These are phyloP conservation scores for Syrphus vitripennis DNA, from an alignment of 2,888 invertebrate genomes.

Conservation along the genomic window DNA sequence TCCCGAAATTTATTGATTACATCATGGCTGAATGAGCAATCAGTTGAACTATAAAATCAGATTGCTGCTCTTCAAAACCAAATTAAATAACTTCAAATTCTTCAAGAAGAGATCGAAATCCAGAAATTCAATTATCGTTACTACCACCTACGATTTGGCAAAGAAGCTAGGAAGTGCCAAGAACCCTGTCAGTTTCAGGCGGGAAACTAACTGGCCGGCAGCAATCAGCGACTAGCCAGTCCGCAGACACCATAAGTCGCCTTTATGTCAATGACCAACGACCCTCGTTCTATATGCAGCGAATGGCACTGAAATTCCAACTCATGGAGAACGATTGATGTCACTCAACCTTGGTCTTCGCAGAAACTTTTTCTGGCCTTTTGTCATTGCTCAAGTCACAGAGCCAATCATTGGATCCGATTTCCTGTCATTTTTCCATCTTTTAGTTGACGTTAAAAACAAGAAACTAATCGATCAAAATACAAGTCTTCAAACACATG, in stretches of 20 bases:
- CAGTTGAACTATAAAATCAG: no score
- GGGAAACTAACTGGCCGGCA: background rate
- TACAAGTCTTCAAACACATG: constrained; percentile 2
- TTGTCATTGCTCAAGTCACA: constrained; percentile 13
- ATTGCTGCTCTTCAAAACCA: no score
- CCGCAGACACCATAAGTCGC: background rate
- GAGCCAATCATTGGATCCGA: constrained; percentile 17
- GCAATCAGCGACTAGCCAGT: background rate
- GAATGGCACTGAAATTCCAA: background rate
- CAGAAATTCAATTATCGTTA: background rate
- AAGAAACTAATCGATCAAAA: constrained; percentile 21
- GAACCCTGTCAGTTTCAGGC: background rate
- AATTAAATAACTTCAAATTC: no score
- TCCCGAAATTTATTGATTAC: no score
- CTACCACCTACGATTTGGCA: background rate
- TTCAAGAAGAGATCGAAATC: no score
- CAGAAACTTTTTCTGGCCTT: background rate
- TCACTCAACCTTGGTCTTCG: background rate
- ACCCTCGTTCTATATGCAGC: background rate
- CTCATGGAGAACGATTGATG: background rate
- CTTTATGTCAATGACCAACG: no score
- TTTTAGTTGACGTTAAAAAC: constrained; percentile 22
- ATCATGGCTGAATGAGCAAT: no score
- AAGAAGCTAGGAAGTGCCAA: background rate
- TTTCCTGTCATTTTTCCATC: constrained; percentile 5